A percentile compares a stretch with the other conserved stretches of the same genome.
Evolutionary conservation across 1,140 invertebrate genomes (phyloP).

Genomic region (Spodoptera frugiperda): DNA sequence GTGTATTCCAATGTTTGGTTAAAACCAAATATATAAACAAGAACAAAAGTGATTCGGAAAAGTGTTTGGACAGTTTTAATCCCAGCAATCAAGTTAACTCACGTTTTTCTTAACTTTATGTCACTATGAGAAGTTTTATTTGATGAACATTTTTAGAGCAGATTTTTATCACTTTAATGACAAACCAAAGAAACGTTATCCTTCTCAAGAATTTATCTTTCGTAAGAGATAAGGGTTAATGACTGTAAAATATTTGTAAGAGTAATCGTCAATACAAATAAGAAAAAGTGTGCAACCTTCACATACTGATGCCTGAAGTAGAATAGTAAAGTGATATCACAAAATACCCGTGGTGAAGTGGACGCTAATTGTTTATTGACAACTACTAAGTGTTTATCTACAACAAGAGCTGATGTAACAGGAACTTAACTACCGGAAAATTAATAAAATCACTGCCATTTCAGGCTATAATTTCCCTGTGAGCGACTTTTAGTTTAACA

Average conservation of each 20-base stretch:
- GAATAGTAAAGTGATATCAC: neutral
- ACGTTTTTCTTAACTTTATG: conserved; percentile 7
- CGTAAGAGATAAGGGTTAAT: conserved; percentile 60
- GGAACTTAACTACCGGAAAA: neutral
- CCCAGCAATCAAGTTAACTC: neutral
- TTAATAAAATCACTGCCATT: neutral
- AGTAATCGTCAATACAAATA: conserved; percentile 18
- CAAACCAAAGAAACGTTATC: conserved; percentile 8
- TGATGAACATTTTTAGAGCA: conserved; percentile 5
- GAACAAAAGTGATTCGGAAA: neutral
- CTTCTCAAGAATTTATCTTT: conserved; percentile 56
- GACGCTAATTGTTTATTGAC: neutral
- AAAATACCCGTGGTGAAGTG: neutral
- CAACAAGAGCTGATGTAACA: neutral
- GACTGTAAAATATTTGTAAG: conserved; percentile 60
- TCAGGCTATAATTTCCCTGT: neutral
- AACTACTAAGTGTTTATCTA: neutral
- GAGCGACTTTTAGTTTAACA: neutral
- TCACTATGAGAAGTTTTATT: neutral
- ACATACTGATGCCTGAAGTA: neutral
- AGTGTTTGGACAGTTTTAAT: conserved; percentile 8
- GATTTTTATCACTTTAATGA: conserved; percentile 22
- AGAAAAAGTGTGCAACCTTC: conserved; percentile 11
- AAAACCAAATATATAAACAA: neutral
- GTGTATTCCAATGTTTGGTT: conserved; percentile 2